These are phyloP conservation scores for Periophthalmus modestus DNA, from an alignment of 2,113 vertebrate species.

Conservation along the genomic window DNA sequence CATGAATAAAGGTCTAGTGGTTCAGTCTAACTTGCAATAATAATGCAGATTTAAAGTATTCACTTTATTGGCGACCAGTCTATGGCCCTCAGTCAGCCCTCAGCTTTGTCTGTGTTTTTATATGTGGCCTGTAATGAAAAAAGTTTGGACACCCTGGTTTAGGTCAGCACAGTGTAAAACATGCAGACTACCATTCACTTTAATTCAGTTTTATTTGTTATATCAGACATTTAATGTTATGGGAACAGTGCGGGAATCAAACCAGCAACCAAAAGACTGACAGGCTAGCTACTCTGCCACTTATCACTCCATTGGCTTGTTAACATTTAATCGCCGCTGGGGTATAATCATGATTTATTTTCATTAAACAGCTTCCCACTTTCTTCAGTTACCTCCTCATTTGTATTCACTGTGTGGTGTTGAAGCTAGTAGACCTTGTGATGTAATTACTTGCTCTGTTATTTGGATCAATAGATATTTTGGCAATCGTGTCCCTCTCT, in stretches of 20 bases:
- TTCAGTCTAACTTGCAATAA: no score
- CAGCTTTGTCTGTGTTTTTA: no score
- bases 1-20: no score
- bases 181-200: no score
- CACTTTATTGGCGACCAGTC: no score
- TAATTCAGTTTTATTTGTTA: no score
- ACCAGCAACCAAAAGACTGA: neutral
- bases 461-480: slow-evolving; percentile 15
- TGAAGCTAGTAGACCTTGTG: slow-evolving; percentile 7
- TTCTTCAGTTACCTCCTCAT: neutral
- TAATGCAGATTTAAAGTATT: no score
- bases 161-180: no score
- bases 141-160: no score
- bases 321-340: neutral
- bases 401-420: neutral
- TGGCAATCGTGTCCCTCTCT: neutral
- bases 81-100: no score
- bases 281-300: neutral
- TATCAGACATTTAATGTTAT: neutral
- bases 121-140: no score
- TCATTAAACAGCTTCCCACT: neutral
- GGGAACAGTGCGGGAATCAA: neutral
- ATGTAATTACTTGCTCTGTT: slow-evolving; percentile 11
- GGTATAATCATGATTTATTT: neutral
- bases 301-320: neutral